Percentiles rank a stretch among this genome's conserved stretches.
Evolutionary conservation across 2,797 vertebrate genomes (phyloP).

Genomic region (Selene dorsalis): DNA sequence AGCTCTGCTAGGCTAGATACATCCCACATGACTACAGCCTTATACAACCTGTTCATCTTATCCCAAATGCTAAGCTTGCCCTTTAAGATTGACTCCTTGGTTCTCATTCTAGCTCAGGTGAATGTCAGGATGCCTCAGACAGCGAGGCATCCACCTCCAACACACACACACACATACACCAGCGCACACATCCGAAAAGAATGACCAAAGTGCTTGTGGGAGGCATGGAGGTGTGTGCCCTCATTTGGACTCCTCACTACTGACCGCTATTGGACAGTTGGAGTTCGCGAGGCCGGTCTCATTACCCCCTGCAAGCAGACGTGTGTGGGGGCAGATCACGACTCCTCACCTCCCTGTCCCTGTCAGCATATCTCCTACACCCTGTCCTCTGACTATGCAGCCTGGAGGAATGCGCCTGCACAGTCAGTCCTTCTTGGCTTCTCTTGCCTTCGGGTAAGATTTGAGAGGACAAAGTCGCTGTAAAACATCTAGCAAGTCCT

Average conservation of each 20-base stretch:
- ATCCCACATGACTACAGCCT: not conserved
- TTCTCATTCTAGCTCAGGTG: not conserved
- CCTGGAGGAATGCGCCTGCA: constrained; percentile 30
- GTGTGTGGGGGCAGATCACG: constrained; percentile 55
- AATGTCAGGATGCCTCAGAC: constrained; percentile 12
- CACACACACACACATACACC: not conserved
- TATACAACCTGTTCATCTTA: not conserved
- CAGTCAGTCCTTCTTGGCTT: constrained; percentile 17
- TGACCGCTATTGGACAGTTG: constrained; percentile 64
- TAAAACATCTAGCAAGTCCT: constrained; percentile 47
- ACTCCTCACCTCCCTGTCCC: constrained; percentile 58
- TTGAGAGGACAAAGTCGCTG: constrained; percentile 27
- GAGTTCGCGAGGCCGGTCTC: constrained; percentile 66
- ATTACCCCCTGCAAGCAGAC: constrained; percentile 68
- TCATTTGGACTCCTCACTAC: constrained; percentile 63
- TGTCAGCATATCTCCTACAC: constrained; percentile 57
- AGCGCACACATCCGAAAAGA: constrained; percentile 19
- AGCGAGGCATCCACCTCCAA: constrained; percentile 4
- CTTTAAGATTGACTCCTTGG: constrained; percentile 4
- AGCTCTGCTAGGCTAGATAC: not conserved
- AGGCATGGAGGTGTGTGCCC: constrained; percentile 48
- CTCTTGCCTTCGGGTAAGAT: constrained; percentile 6
- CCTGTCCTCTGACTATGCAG: constrained; percentile 47
- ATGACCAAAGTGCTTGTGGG: constrained; percentile 40
- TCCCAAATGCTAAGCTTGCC: not conserved